These are phyloP conservation scores for Cephus rjabovi DNA, from an alignment of 2,888 invertebrate species.

Conservation along the genomic window DNA sequence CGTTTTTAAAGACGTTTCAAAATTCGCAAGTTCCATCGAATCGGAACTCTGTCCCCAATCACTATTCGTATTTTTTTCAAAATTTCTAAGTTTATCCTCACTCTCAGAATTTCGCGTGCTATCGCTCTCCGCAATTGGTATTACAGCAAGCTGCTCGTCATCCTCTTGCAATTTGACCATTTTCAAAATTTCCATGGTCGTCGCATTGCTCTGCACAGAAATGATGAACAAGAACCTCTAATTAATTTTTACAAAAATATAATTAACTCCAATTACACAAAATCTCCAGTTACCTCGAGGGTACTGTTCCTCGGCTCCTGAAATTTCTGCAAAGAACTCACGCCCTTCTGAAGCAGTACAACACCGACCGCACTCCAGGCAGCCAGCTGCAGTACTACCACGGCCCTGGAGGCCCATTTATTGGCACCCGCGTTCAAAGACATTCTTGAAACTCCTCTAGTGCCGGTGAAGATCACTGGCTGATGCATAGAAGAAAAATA, in stretches of 20 bases:
- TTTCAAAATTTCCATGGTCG: not conserved
- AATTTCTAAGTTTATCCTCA: too few relatives aligned
- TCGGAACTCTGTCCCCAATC: not conserved
- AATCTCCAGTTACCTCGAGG: not conserved
- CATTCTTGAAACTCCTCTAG: conserved; percentile 34
- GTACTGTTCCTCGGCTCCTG: conserved; percentile 22
- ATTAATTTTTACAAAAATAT: not conserved
- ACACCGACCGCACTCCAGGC: conserved; percentile 54
- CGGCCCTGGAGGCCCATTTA: conserved; percentile 52
- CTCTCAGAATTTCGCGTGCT: not conserved
- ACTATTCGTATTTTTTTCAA: not conserved
- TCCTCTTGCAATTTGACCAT: not conserved
- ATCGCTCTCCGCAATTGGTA: not conserved
- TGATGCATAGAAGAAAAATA: conserved; percentile 24
- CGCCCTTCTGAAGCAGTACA: conserved; percentile 51
- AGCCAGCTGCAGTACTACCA: conserved; percentile 49
- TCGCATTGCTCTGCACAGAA: not conserved
- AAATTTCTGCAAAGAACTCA: conserved; percentile 38
- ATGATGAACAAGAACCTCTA: not conserved
- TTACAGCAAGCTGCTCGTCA: not conserved
- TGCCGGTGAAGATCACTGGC: conserved; percentile 24
- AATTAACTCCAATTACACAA: not conserved
- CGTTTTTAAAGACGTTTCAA: not conserved
- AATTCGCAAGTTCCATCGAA: not conserved
- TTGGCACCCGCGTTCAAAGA: conserved; percentile 43